Conservation (phyloP, 1,140 invertebrate species). For the Drosophila serrata region DNA sequence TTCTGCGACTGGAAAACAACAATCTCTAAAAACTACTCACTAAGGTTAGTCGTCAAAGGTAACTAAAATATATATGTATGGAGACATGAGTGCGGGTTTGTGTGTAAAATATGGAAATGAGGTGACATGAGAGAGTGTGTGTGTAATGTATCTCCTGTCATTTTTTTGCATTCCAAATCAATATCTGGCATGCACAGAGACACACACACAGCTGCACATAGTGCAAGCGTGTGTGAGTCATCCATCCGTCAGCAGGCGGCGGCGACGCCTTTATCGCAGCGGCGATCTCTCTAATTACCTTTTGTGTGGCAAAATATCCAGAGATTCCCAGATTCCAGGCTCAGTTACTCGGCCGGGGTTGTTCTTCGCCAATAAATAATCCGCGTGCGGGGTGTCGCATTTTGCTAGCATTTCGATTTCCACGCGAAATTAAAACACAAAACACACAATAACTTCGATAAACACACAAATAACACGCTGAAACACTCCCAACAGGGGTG, state of each 20-base stretch:
- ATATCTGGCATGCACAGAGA: constrained; percentile 30
- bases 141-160: constrained; percentile 29
- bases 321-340: constrained; percentile 13
- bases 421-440: constrained; percentile 12
- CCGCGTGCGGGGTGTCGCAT: constrained; percentile 11
- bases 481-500: constrained; percentile 35
- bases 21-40: constrained; percentile 52
- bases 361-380: constrained; percentile 14
- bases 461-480: constrained; percentile 26
- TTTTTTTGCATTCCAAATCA: constrained; percentile 45
- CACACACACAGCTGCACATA: constrained; percentile 12
- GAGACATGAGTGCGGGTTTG: background rate
- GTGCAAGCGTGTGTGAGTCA: constrained; percentile 27
- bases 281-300: constrained; percentile 46
- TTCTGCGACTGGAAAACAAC: constrained; percentile 28
- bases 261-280: constrained; percentile 32
- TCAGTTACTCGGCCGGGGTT: constrained; percentile 19
- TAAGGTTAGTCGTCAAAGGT: constrained; percentile 36
- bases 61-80: constrained; percentile 9
- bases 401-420: constrained; percentile 10
- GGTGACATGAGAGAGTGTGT: constrained; percentile 13
- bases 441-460: constrained; percentile 4
- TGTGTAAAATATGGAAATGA: constrained; percentile 24
- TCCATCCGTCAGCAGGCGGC: constrained; percentile 36
- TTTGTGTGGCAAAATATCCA: constrained; percentile 31